These are phyloP conservation scores for Ephestia elutella DNA, from an alignment of 1,140 invertebrate genomes.

Conservation along the genomic window DNA sequence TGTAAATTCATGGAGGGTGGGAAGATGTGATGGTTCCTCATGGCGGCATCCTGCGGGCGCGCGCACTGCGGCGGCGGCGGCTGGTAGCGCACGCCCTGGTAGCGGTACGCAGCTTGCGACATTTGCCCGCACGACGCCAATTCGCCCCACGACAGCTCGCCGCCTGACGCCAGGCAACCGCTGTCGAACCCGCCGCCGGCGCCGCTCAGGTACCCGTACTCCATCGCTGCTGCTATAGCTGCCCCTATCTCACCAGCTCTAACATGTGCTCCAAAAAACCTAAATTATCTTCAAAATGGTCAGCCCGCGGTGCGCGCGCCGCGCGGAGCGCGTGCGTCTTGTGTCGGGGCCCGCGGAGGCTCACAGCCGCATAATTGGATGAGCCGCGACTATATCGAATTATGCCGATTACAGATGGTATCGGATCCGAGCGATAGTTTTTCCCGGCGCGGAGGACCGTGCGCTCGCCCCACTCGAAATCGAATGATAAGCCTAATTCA, in stretches of 20 bases:
- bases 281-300: constrained; percentile 13
- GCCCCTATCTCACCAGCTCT: constrained; percentile 36
- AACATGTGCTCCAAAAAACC: constrained; percentile 34
- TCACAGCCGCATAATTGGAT: constrained; percentile 71
- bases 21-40: constrained; percentile 70
- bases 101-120: constrained; percentile 84
- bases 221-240: constrained; percentile 52
- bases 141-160: constrained; percentile 82
- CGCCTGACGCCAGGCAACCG: constrained; percentile 53
- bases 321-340: constrained; percentile 49
- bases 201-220: constrained; percentile 72
- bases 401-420: constrained; percentile 70
- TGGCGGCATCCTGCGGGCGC: constrained; percentile 61
- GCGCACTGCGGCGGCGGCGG: constrained; percentile 68
- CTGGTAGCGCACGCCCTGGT: constrained; percentile 75
- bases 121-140: constrained; percentile 90
- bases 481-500: constrained; percentile 76
- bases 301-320: constrained; percentile 38
- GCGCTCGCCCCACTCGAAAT: constrained; percentile 73
- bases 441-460: constrained; percentile 62
- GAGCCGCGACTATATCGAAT: constrained; percentile 67
- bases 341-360: constrained; percentile 38
- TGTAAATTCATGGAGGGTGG: constrained; percentile 72
- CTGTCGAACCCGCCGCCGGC: constrained; percentile 65
- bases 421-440: constrained; percentile 60